Percentiles rank a stretch among this genome's conserved stretches.
phyloP scores from a whole-genome alignment of 2,113 vertebrate genomes.

The Catharus minimus region DNA sequence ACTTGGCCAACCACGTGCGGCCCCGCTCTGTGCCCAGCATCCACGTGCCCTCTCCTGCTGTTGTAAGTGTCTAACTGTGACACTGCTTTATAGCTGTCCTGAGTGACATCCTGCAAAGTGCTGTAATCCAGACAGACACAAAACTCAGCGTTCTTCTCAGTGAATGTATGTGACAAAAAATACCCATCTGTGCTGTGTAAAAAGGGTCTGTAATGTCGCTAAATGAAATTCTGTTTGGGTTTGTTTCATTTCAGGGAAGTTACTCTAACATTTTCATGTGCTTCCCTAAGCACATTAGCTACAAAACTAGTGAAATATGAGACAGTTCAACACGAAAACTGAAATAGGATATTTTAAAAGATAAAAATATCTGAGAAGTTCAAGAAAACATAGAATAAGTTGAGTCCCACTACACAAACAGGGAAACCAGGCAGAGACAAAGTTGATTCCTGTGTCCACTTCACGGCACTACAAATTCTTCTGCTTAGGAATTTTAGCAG shows the following conservation, averaged over 20 bases:
- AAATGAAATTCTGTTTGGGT: neutral
- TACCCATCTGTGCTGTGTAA: neutral
- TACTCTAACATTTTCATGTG: neutral
- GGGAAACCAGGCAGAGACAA: neutral
- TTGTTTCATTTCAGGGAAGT: neutral
- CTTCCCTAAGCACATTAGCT: neutral
- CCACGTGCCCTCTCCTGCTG: slow-evolving; percentile 95
- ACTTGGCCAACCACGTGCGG: slow-evolving; percentile 94
- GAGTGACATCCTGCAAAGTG: neutral
- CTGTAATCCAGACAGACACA: neutral
- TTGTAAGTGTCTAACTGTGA: slow-evolving; percentile 78
- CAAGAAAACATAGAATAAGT: neutral
- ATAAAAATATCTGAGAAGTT: neutral
- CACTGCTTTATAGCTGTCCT: neutral
- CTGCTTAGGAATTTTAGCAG: neutral
- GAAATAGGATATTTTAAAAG: neutral
- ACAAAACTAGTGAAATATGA: neutral
- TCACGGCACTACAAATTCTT: neutral
- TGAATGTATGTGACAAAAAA: neutral
- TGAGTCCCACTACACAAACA: neutral
- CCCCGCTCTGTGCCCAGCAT: slow-evolving; percentile 96
- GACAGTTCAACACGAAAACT: neutral
- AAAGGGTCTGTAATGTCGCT: neutral
- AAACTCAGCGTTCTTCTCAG: neutral
- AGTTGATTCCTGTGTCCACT: neutral